These are phyloP conservation scores for Rhinopomastus cyanomelas DNA, from an alignment of 2,113 vertebrate species.

Conservation along the genomic window DNA sequence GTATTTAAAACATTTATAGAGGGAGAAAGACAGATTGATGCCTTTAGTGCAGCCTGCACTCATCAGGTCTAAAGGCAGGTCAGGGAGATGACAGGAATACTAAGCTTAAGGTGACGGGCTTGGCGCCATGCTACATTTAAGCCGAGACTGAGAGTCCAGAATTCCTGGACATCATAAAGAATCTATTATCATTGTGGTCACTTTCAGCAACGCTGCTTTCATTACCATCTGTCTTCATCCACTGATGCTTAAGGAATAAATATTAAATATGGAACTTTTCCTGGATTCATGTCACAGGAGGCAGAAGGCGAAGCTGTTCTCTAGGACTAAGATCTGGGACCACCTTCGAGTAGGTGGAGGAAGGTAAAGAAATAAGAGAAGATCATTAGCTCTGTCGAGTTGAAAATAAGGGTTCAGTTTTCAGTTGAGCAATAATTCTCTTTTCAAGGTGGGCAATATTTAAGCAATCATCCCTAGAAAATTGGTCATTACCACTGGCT, in stretches of 20 bases:
- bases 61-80: conserved; percentile 75
- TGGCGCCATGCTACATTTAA: conserved; percentile 77
- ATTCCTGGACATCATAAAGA: conserved; percentile 83
- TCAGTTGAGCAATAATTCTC: conserved; percentile 81
- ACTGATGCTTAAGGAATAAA: conserved; percentile 74
- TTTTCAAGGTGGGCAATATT: conserved; percentile 81
- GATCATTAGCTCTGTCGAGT: conserved; percentile 79
- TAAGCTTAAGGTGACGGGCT: conserved; percentile 72
- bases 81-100: conserved; percentile 72
- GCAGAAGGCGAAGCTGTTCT: conserved; percentile 41
- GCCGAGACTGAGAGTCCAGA: conserved; percentile 75
- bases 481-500: conserved; percentile 83
- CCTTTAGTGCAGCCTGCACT: conserved; percentile 67
- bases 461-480: conserved; percentile 83
- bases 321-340: background rate
- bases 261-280: conserved; percentile 77
- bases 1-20: conserved; percentile 75
- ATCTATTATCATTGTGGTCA: conserved; percentile 81
- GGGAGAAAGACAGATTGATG: conserved; percentile 78
- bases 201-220: conserved; percentile 80
- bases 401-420: conserved; percentile 78
- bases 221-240: conserved; percentile 81
- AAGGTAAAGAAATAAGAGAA: conserved; percentile 57
- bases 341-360: conserved; percentile 21
- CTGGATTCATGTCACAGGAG: conserved; percentile 68